phyloP scores from a whole-genome alignment of 1,140 invertebrate genomes.

The Sipha flava region DNA sequence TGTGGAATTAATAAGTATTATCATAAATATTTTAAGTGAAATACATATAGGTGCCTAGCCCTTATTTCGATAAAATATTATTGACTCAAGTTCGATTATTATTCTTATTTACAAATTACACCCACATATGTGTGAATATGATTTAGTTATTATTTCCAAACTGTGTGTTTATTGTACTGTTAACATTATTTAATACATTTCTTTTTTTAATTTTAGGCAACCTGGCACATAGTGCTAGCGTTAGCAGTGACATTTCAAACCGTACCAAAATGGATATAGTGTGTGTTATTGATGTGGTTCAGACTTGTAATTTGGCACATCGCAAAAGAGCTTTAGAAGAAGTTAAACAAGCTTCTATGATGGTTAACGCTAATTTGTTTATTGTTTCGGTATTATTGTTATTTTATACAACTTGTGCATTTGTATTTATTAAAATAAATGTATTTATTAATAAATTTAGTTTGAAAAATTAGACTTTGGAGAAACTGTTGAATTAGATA shows the following conservation, averaged over 20 bases:
- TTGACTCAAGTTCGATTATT: no score
- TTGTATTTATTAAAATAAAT: background rate
- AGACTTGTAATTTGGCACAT: constrained; percentile 59
- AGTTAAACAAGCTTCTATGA: constrained; percentile 66
- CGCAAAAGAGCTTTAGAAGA: constrained; percentile 75
- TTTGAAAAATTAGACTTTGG: constrained; percentile 82
- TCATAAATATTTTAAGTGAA: no score
- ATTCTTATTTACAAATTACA: no score
- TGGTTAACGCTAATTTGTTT: constrained; percentile 70
- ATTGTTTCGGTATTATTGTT: constrained; percentile 62
- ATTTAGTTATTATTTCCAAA: no score
- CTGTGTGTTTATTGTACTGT: no score
- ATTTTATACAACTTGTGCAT: background rate
- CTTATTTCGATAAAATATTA: no score
- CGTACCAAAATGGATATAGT: constrained; percentile 70
- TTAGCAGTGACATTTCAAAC: background rate
- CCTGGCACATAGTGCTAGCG: constrained; percentile 5
- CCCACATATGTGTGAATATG: no score
- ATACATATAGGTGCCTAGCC: no score
- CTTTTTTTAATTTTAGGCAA: background rate
- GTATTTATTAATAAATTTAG: constrained; percentile 47
- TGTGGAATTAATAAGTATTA: no score
- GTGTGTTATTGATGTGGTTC: constrained; percentile 76
- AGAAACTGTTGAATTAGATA: constrained; percentile 72
- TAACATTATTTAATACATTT: no score